A percentile compares a stretch with the other conserved stretches of the same genome.
Conservation (phyloP, 1,140 invertebrate genomes). For the Alviniconcha marisindica region DNA sequence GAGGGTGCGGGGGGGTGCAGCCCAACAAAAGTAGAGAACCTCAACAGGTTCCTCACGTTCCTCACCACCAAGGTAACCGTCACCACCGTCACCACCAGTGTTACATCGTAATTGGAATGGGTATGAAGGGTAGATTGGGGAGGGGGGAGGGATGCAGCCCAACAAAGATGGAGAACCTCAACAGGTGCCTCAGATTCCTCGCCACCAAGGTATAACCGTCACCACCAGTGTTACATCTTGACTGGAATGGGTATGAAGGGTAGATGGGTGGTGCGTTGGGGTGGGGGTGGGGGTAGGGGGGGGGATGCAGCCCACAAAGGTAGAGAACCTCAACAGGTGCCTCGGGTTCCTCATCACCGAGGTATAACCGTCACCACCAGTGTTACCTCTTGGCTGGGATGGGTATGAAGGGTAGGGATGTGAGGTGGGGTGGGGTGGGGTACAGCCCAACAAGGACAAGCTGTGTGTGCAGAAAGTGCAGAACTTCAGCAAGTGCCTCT, state of each 20-base stretch:
- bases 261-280: too few relatives aligned
- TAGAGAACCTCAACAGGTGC: constrained; percentile 99
- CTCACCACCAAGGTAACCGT: constrained; percentile 93
- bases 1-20: constrained; percentile 75
- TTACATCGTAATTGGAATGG: too few relatives aligned
- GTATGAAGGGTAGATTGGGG: background rate
- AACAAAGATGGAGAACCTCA: constrained; percentile 99
- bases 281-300: background rate
- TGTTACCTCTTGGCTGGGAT: too few relatives aligned
- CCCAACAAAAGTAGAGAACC: constrained; percentile 99
- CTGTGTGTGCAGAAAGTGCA: too few relatives aligned
- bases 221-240: too few relatives aligned
- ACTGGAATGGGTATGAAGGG: background rate
- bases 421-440: background rate
- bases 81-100: too few relatives aligned
- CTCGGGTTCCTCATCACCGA: constrained; percentile 98
- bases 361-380: constrained; percentile 83
- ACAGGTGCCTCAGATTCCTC: constrained; percentile 97
- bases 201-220: constrained; percentile 99
- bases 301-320: constrained; percentile 92
- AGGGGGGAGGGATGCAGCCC: constrained; percentile 81
- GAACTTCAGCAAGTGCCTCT: constrained; percentile 98
- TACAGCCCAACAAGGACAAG: constrained; percentile 97
- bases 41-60: constrained; percentile 98
- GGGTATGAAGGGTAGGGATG: background rate